Base-by-base conservation (phyloP, 1,140 invertebrate species). In the Bombus soroeensis region DNA sequence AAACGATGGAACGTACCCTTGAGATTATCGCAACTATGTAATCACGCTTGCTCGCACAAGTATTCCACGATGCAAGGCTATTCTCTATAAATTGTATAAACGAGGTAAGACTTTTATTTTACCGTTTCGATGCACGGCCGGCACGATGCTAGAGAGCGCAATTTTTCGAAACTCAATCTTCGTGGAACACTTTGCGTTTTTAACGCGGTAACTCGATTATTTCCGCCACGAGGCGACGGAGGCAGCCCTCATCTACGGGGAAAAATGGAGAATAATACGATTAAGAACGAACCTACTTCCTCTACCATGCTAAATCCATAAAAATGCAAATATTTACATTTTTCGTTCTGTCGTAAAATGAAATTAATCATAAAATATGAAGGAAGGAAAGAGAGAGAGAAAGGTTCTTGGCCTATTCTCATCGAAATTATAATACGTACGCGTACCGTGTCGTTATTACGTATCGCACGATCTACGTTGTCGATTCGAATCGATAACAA, bases 111-210 rank as follows among this genome's bases (percentile, higher is more conserved):
- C 32, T 28, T 25, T 13, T n/a, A 4, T 57, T 57, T 37, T 9
- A 3, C 37, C 5, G 64, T 34, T 62, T 34, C 1, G 22, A 10
- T 18, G 47, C 5, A 15, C 25, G 70, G 47, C 32, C 5, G 28
- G 4, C 0, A 13, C 0, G 22, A 22, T 9, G 28, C 2, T 3
- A 18, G 6, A 6, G 47, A 72, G 68, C 25, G 73, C 10, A 57
- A 59, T 78, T 78, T 77, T 70, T 57, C 34, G 18, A 77, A 83
- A 78, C 13, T 77, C 62, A 2, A 78, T 83, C 10, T 3, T n/a
- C 12, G 5, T 0, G 37, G 3, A 25, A 77, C 47, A 59, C 64
- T 78, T n/a, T 53, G 72, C 28, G 62, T 41, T 83, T 70, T 57
- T 28, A 64, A 82, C 71, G 70, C 13, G 0, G 32, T 4, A 77